Evolutionary conservation across 2,113 vertebrate genomes (phyloP).

Genomic region (Motacilla alba): DNA sequence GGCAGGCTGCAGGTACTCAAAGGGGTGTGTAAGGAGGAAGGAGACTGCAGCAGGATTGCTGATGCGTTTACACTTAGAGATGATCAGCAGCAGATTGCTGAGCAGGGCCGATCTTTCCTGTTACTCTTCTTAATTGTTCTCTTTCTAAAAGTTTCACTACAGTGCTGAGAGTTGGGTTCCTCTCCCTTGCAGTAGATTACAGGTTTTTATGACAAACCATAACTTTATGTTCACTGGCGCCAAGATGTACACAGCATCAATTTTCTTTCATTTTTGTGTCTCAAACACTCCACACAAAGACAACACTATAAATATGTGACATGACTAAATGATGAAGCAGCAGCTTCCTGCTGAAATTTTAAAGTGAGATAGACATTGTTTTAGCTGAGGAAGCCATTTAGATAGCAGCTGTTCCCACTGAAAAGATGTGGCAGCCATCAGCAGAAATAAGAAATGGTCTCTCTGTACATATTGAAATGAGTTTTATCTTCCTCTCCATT

Average conservation of each 20-base stretch:
- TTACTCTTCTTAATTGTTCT: constrained; percentile 29
- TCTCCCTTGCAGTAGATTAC: neutral
- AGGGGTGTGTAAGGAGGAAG: neutral
- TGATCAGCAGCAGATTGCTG: neutral
- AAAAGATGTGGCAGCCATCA: constrained; percentile 68
- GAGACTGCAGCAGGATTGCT: neutral
- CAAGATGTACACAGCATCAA: constrained; percentile 44
- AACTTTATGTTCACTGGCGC: constrained; percentile 45
- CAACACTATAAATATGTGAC: constrained; percentile 75
- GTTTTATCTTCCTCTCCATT: constrained; percentile 40
- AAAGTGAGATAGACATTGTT: constrained; percentile 63
- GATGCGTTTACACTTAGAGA: neutral
- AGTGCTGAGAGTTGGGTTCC: neutral
- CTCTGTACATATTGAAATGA: constrained; percentile 58
- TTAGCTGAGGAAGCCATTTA: constrained; percentile 71
- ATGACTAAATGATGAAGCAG: constrained; percentile 68
- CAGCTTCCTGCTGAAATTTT: constrained; percentile 72
- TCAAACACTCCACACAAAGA: constrained; percentile 66
- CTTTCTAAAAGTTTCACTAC: constrained; percentile 5
- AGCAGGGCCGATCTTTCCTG: neutral
- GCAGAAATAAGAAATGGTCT: constrained; percentile 54
- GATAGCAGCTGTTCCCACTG: constrained; percentile 70
- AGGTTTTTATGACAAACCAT: constrained; percentile 53
- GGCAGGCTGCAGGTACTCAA: neutral
- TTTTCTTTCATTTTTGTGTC: constrained; percentile 70